phyloP scores from a whole-genome alignment of 2,797 vertebrate species.

The Gadopsis bispinosus region DNA sequence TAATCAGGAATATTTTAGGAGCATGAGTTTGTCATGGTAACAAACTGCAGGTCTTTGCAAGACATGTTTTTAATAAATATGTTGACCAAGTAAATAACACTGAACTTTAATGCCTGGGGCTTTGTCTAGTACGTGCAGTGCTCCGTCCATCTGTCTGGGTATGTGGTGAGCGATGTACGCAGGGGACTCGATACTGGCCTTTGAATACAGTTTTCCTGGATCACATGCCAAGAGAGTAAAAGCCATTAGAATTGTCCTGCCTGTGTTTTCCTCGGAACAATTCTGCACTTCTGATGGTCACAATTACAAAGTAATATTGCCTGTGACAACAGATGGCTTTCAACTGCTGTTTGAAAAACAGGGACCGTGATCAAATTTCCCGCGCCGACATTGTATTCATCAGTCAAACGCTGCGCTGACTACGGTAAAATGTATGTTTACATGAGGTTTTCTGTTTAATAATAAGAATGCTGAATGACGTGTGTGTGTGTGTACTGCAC shows the following conservation, averaged over 20 bases:
- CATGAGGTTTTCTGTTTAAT: conserved; percentile 15
- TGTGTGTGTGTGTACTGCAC: conserved; percentile 16
- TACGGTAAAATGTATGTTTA: conserved; percentile 21
- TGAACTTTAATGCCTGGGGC: conserved; percentile 21
- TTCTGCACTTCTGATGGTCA: conserved; percentile 25
- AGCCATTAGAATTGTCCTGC: conserved; percentile 23
- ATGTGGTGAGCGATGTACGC: not conserved
- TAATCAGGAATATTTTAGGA: not conserved
- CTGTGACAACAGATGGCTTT: conserved; percentile 47
- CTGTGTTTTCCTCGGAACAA: conserved; percentile 13
- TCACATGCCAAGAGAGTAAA: conserved; percentile 19
- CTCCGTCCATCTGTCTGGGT: conserved; percentile 40
- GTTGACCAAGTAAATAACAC: conserved; percentile 16
- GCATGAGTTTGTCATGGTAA: not conserved
- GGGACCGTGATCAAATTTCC: conserved; percentile 13
- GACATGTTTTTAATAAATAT: conserved; percentile 3
- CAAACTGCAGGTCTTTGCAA: not conserved
- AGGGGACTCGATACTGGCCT: not conserved
- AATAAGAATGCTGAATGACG: conserved; percentile 8
- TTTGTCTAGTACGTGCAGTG: conserved; percentile 22
- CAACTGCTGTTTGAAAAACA: conserved; percentile 25
- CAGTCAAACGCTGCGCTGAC: not conserved
- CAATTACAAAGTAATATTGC: conserved; percentile 31
- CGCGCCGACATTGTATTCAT: not conserved
- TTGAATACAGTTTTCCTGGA: conserved; percentile 32